phyloP scores from a whole-genome alignment of 2,113 vertebrate species.

The Nycticebus coucang region DNA sequence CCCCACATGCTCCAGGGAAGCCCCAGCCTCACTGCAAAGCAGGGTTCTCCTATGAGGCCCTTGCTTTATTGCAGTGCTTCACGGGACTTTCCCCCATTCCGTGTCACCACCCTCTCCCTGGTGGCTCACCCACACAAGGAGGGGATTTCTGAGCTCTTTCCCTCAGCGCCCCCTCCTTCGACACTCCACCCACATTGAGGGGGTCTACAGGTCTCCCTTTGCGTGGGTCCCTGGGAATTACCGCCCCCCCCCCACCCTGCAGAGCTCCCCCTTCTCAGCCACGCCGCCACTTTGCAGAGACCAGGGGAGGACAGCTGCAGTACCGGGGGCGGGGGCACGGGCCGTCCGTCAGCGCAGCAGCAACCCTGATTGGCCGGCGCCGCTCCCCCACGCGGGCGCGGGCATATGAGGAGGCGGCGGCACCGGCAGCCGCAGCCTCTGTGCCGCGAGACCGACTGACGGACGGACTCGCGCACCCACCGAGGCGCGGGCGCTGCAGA shows the following conservation, averaged over 20 bases:
- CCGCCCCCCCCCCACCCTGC: not conserved
- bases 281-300: conserved; percentile 63
- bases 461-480: conserved; percentile 35
- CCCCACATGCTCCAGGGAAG: not conserved
- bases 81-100: not conserved
- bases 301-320: conserved; percentile 78
- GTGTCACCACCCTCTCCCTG: not conserved
- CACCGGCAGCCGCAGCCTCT: conserved; percentile 63
- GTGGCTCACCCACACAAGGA: not conserved
- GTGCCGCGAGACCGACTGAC: conserved; percentile 70
- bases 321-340: conserved; percentile 74
- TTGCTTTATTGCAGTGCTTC: not conserved
- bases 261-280: not conserved
- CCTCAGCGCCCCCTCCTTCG: not conserved
- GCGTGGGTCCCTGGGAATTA: conserved; percentile 39
- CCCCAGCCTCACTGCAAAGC: not conserved
- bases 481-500: conserved; percentile 68
- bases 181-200: not conserved
- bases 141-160: not conserved
- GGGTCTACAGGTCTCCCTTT: not conserved
- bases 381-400: conserved; percentile 66
- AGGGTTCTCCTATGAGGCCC: not conserved
- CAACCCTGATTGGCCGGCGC: conserved; percentile 70
- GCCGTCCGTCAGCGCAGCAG: conserved; percentile 16
- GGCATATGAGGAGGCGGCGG: conserved; percentile 80